Evolutionary conservation across 2,797 vertebrate genomes (phyloP).

Genomic region (Miopithecus talapoin): DNA sequence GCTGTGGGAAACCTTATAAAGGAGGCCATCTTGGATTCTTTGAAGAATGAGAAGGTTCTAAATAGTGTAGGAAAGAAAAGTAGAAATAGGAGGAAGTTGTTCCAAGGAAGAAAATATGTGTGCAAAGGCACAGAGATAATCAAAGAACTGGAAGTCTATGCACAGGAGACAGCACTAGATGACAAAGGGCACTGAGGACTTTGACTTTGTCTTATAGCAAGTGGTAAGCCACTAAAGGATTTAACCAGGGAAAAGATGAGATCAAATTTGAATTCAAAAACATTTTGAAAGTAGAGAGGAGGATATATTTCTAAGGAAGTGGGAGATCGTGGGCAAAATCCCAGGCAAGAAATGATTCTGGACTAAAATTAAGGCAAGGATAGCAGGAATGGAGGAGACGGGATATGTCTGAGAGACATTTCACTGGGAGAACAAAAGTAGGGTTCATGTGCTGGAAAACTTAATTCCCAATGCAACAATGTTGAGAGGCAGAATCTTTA

Average conservation of each 20-base stretch:
- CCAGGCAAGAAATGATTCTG: not conserved
- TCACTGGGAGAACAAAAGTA: too few species aligned
- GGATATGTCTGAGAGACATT: not conserved
- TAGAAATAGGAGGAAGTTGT: not conserved
- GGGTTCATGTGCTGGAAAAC: not conserved
- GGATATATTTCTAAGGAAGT: not conserved
- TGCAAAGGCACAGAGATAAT: not conserved
- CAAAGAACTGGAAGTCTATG: accelerated
- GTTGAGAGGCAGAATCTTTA: not conserved
- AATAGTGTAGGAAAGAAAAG: too few species aligned
- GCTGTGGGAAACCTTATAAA: not conserved
- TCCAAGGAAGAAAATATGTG: not conserved
- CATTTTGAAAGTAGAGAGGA: not conserved
- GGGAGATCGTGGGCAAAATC: not conserved
- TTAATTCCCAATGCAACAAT: not conserved
- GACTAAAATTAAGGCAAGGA: not conserved
- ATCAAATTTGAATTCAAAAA: not conserved
- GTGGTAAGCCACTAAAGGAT: not conserved
- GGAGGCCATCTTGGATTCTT: not conserved
- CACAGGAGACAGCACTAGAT: accelerated
- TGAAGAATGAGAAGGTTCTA: not conserved
- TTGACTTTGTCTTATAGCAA: not conserved
- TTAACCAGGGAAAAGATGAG: not conserved
- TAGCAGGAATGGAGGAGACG: accelerated
- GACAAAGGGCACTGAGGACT: not conserved